Evolutionary conservation across 1,140 invertebrate species (phyloP), one percentile per base, ranked within the genome.

Genomic region (Chymomyza costata): DNA sequence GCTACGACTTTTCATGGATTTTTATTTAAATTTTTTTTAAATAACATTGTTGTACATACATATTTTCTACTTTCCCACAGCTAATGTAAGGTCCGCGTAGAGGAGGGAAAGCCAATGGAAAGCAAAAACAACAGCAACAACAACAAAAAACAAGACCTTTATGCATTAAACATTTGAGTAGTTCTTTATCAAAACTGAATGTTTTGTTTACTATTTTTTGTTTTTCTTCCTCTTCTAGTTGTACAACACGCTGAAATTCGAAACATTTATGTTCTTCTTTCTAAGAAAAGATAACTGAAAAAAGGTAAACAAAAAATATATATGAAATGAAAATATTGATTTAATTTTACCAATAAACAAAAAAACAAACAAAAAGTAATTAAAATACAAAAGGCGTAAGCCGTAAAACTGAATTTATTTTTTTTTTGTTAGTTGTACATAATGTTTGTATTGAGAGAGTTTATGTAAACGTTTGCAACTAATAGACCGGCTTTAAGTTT

Each of bases 311-410:
- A 61, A 51, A 57, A 62, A 57, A 62, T 65, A 65, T 61, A 61
- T 66, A 65, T 76, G 66, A 76, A 76, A 80, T 76, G 67, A 76
- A 76, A 32, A 76, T 76, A 78, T 76, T 76, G 71, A 76, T 76
- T 80, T 76, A 76, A 76, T 76, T 76, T 76, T 76, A 76, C 71
- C 71, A 80, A 76, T 76, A 76, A 76, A 76, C 57, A n/a, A n/a
- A n/a, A n/a, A 47, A 25, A 49, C n/a, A 45, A 56, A 56, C 61
- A 71, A n/a, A n/a, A n/a, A n/a, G n/a, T n/a, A n/a, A n/a, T n/a
- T n/a, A n/a, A n/a, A 47, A 55, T 37, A 55, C 17, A 38, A n/a
- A n/a, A 41, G 40, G 71, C 71, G 67, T 66, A 71, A 66, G 71
- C 67, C 35, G 3, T 25, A n/a, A n/a, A n/a, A n/a, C n/a, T n/a